Percentiles rank a stretch among this genome's conserved stretches.
phyloP scores from a whole-genome alignment of 2,888 invertebrate genomes.

The Drosophila eohydei region DNA sequence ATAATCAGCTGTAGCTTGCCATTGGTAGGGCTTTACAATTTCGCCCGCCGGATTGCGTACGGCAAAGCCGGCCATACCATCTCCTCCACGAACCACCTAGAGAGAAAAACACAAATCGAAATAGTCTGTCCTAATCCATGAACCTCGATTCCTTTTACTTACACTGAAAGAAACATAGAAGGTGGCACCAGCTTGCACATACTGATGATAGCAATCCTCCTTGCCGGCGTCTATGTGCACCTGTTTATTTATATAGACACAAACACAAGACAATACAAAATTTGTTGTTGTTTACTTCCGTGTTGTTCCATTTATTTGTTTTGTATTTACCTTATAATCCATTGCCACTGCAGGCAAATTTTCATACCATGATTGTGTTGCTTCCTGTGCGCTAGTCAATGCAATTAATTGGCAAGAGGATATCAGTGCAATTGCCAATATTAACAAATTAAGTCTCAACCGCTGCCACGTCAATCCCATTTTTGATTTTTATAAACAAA shows the following conservation, averaged over 20 bases:
- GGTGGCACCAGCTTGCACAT: constrained; percentile 95
- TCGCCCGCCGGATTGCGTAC: constrained; percentile 93
- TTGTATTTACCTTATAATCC: constrained; percentile 91
- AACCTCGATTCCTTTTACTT: constrained; percentile 63
- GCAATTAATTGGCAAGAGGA: constrained; percentile 46
- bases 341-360: constrained; percentile 95
- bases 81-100: constrained; percentile 95
- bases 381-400: constrained; percentile 80
- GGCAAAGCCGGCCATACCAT: constrained; percentile 97
- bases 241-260: constrained; percentile 31
- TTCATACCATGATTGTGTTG: constrained; percentile 92
- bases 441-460: constrained; percentile 53
- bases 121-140: not conserved
- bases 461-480: constrained; percentile 84
- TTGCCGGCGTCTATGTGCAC: constrained; percentile 96
- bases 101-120: not conserved
- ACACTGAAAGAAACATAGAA: constrained; percentile 98
- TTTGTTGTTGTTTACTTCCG: constrained; percentile 17
- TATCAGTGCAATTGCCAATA: constrained; percentile 47
- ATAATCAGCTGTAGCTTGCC: constrained; percentile 95
- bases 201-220: constrained; percentile 98
- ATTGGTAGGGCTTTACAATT: constrained; percentile 95
- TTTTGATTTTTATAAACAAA: constrained; percentile 61
- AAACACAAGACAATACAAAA: not conserved
- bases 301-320: not conserved